Base-by-base conservation (phyloP, 2,113 vertebrate genomes). In the Phyllopteryx taeniolatus region DNA sequence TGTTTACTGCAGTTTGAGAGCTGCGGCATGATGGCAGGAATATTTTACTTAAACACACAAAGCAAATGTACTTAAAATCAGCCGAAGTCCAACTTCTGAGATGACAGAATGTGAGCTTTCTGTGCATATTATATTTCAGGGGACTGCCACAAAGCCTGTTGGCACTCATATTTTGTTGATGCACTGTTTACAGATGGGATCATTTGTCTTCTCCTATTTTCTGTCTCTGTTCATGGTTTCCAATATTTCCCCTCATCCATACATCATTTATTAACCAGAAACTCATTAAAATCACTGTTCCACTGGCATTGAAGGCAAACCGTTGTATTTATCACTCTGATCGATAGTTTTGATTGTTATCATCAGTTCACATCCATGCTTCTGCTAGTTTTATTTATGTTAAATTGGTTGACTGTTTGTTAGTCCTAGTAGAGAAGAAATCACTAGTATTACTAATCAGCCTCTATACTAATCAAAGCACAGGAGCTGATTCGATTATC, bases 161-260 rank as follows among this genome's bases (percentile, higher is more conserved):
- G 85, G 81, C 81, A 56, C 64, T 56, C 22, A 64, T 76, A 68
- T 70, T 27, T 10, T 17, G 20, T 80, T 83, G 83, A 88, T 74
- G 49, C 79, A 80, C 78, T 73, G 77, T 80, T 59, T 72, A 78
- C 83, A 91, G 84, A 91, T 88, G 81, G 86, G 77, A 47, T 84
- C 81, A 78, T 89, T 87, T 75, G 78, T 88, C 86, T 89, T 85
- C 70, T 76, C 62, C 0, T n/a, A 73, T 75, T 72, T 74, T 84
- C 76, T 72, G 53, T 75, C 67, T 79, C 74, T 74, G 11, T 6
- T 76, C 77, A 53, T 59, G 60, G 73, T 79, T 79, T 72, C 76
- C 65, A 53, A 76, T 74, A 75, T 75, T 70, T 44, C 2, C 54
- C 69, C 47, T 43, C 51, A 15, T 47, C 76, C 67, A 81, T 80